phyloP scores from a whole-genome alignment of 30 jellyfish, hydroid and myxozoan genomes.

The Chrysaora quinquecirrha region DNA sequence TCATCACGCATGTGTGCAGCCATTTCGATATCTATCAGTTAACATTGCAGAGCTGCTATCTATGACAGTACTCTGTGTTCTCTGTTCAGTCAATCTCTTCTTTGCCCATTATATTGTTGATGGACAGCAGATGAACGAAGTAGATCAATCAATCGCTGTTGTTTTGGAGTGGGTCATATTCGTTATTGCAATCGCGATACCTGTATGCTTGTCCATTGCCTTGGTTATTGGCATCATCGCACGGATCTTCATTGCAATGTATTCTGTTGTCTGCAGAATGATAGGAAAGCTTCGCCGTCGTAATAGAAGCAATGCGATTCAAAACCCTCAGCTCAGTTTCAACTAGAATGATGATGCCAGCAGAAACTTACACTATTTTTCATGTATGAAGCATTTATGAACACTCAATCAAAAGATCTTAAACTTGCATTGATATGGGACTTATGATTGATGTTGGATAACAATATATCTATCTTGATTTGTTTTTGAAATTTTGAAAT shows the following conservation, averaged over 20 bases:
- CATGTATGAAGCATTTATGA: no score
- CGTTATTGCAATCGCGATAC: constrained; percentile 8
- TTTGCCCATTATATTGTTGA: constrained; percentile 31
- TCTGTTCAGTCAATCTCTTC: constrained; percentile 18
- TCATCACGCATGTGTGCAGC: constrained; percentile 12
- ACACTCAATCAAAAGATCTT: no score
- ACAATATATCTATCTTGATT: no score
- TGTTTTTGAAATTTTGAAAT: no score
- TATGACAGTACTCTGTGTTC: neutral
- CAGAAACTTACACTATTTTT: no score
- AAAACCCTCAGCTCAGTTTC: no score
- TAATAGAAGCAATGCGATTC: no score
- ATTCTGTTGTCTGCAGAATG: neutral
- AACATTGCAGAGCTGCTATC: constrained; percentile 29
- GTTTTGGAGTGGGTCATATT: constrained; percentile 3
- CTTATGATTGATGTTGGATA: no score
- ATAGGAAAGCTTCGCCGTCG: no score
- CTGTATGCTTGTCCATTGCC: no score
- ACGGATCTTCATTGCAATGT: neutral
- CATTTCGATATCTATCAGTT: constrained; percentile 19
- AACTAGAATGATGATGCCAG: no score
- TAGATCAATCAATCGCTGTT: neutral
- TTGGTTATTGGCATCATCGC: neutral
- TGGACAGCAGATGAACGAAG: neutral
- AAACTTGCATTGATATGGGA: no score